Percentiles rank a stretch among this genome's conserved stretches.
These are phyloP conservation scores for Prunella fulvescens DNA, from an alignment of 2,113 vertebrate species.

Conservation along the genomic window DNA sequence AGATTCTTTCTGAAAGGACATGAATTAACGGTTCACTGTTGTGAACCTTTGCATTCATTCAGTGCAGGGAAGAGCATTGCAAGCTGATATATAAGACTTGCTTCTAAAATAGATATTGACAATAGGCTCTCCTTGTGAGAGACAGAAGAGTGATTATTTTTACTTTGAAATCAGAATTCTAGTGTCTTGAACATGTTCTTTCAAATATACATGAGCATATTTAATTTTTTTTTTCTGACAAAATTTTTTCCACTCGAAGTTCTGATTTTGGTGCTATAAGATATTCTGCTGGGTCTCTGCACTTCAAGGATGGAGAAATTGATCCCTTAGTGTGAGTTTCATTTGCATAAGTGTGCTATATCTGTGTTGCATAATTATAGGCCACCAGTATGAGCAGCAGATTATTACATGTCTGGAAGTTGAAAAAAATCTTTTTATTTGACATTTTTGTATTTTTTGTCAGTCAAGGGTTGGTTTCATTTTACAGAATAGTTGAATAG, in stretches of 20 bases:
- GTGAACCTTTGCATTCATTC: neutral
- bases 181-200: neutral
- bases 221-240: neutral
- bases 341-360: slow-evolving; percentile 19
- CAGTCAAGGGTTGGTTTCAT: neutral
- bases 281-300: neutral
- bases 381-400: neutral
- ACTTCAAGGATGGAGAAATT: neutral
- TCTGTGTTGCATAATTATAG: neutral
- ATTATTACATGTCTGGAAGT: neutral
- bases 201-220: neutral
- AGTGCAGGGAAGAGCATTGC: neutral
- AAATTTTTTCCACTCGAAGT: neutral
- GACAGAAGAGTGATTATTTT: neutral
- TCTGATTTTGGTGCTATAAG: neutral
- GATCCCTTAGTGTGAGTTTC: neutral
- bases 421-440: neutral
- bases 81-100: neutral
- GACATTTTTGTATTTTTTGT: neutral
- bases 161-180: neutral
- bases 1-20: neutral
- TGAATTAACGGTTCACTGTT: neutral
- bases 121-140: neutral
- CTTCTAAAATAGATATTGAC: neutral
- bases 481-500: neutral